Percentiles rank a stretch among this genome's conserved stretches.
Conservation (phyloP, 2,797 vertebrate genomes). For the Rhabdophis nuchalis region DNA sequence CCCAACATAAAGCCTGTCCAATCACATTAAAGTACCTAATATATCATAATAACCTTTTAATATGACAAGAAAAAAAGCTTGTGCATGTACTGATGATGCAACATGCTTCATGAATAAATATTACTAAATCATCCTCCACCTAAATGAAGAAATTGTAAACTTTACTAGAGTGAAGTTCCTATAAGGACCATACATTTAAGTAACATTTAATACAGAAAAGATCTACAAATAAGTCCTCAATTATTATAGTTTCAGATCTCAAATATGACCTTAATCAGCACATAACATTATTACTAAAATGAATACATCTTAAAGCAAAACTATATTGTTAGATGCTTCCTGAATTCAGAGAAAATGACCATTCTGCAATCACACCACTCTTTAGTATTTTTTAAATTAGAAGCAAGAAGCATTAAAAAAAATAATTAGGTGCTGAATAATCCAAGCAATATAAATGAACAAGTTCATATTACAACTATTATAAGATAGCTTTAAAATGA, state of each 20-base stretch:
- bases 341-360: background rate
- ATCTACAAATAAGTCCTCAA: background rate
- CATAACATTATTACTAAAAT: background rate
- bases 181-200: background rate
- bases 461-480: slow-evolving; percentile 10
- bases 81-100: background rate
- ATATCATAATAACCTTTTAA: background rate
- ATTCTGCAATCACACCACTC: background rate
- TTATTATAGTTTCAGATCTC: background rate
- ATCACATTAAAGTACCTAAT: background rate
- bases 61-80: background rate
- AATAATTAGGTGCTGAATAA: background rate
- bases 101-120: background rate
- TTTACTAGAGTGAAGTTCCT: background rate
- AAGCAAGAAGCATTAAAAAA: background rate
- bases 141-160: background rate
- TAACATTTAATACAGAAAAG: background rate
- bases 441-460: background rate
- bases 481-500: background rate
- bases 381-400: background rate
- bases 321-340: background rate
- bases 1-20: background rate
- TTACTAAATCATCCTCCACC: background rate
- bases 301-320: background rate
- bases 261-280: background rate